Percentiles rank a stretch among this genome's conserved stretches.
Conservation (phyloP, 1,140 invertebrate genomes). For the Orussus abietinus region DNA sequence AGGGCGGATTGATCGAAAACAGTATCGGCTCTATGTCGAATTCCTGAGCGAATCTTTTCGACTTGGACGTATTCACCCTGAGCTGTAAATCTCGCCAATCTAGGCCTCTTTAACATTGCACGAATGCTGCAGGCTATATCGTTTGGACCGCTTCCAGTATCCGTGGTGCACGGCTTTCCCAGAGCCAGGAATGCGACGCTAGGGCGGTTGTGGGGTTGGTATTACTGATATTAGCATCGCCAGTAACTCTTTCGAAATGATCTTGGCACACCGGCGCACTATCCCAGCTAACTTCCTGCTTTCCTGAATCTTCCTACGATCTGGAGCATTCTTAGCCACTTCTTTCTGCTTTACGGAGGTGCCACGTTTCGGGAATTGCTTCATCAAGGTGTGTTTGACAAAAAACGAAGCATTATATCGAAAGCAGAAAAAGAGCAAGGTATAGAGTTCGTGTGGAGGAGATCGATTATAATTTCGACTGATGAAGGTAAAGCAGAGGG, state of each 20-base stretch:
- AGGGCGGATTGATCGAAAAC: conserved; percentile 1
- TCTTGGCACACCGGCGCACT: conserved; percentile 31
- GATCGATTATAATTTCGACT: too few species aligned
- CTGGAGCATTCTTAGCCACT: too few species aligned
- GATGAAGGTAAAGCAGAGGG: too few species aligned
- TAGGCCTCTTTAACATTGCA: conserved; percentile 28
- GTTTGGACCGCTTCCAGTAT: conserved; percentile 35
- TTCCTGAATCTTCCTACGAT: conserved; percentile 7
- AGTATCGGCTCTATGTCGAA: background rate
- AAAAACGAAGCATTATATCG: too few species aligned
- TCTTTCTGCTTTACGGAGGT: too few species aligned
- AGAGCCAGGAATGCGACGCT: conserved; percentile 21
- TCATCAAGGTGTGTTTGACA: too few species aligned
- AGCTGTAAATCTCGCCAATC: conserved; percentile 21
- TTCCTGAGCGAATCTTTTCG: background rate
- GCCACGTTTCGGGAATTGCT: too few species aligned
- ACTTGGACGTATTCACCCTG: too few species aligned
- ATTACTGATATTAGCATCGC: conserved; percentile 42
- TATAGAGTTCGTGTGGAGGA: too few species aligned
- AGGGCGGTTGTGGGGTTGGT: conserved; percentile 26
- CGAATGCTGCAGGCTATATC: conserved; percentile 21
- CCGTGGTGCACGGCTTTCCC: conserved; percentile 20
- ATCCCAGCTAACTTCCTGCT: conserved; percentile 22
- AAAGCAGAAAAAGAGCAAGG: too few species aligned
- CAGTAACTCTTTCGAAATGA: conserved; percentile 39